Evolutionary conservation across 2,797 vertebrate genomes (phyloP).

Genomic region (Oreochromis grahami): DNA sequence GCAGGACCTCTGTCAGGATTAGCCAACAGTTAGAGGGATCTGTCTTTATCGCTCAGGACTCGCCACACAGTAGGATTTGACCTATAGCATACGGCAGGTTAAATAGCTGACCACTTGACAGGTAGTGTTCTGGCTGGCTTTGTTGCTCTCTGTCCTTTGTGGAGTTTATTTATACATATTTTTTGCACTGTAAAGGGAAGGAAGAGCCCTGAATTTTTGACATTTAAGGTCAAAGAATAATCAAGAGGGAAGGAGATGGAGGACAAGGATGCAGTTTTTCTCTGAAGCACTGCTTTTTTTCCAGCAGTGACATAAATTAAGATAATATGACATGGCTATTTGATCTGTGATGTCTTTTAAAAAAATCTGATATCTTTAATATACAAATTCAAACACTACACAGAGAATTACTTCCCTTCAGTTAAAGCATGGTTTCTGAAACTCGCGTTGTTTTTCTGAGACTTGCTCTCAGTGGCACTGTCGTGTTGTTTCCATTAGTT

Average conservation of each 20-base stretch:
- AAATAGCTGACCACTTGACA: constrained; percentile 39
- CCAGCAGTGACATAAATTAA: neutral
- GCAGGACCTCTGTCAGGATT: constrained; percentile 62
- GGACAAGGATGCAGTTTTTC: neutral
- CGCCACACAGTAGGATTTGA: constrained; percentile 36
- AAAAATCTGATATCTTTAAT: neutral
- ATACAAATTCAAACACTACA: neutral
- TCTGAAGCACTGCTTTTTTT: neutral
- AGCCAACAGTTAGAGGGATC: constrained; percentile 49
- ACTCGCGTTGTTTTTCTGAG: neutral
- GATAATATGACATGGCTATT: neutral
- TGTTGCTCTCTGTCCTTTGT: neutral
- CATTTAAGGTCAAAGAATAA: neutral
- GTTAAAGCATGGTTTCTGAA: neutral
- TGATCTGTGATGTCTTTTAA: neutral
- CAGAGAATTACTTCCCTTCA: neutral
- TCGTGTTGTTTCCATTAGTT: neutral
- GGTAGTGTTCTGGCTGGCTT: neutral
- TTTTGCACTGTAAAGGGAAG: neutral
- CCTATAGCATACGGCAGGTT: constrained; percentile 42
- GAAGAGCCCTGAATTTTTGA: neutral
- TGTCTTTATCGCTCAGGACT: constrained; percentile 53
- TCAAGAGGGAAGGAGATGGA: neutral
- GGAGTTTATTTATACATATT: fast-evolving
- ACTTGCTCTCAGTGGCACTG: neutral